A percentile compares a stretch with the other conserved stretches of the same genome.
Conservation (phyloP, 2,797 vertebrate genomes). For the Holocentrus rufus region DNA sequence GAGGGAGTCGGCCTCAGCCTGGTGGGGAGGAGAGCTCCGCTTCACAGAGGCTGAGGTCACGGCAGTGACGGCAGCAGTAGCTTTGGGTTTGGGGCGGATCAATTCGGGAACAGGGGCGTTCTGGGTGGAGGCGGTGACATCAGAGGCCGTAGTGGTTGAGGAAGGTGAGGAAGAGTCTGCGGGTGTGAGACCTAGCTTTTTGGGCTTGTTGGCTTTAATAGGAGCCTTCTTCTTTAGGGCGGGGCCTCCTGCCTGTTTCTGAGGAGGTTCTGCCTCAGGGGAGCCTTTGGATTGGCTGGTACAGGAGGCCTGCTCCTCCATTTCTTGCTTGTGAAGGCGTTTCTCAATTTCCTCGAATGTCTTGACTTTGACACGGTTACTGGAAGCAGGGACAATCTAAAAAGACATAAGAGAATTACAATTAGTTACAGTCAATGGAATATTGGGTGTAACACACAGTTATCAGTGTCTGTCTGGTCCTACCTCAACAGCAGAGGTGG, state of each 20-base stretch:
- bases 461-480: neutral
- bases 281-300: conserved; percentile 38
- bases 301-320: conserved; percentile 66
- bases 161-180: conserved; percentile 29
- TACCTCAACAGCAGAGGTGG: conserved; percentile 67
- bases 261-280: conserved; percentile 20
- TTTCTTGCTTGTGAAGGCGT: conserved; percentile 79
- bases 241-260: conserved; percentile 35
- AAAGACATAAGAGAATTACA: conserved; percentile 8
- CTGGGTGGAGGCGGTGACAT: conserved; percentile 23
- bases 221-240: conserved; percentile 49
- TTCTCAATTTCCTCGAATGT: conserved; percentile 92
- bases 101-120: conserved; percentile 52
- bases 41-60: conserved; percentile 12
- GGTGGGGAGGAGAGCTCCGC: conserved; percentile 28
- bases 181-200: neutral
- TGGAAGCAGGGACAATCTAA: conserved; percentile 43
- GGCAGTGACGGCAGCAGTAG: conserved; percentile 13
- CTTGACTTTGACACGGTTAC: conserved; percentile 83
- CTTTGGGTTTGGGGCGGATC: conserved; percentile 52
- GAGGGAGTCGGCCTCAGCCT: neutral
- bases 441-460: neutral
- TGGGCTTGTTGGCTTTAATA: neutral
- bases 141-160: conserved; percentile 6
- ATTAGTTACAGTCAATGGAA: neutral